Conservation (phyloP, 1,140 invertebrate genomes). For the Procambarus clarkii region DNA sequence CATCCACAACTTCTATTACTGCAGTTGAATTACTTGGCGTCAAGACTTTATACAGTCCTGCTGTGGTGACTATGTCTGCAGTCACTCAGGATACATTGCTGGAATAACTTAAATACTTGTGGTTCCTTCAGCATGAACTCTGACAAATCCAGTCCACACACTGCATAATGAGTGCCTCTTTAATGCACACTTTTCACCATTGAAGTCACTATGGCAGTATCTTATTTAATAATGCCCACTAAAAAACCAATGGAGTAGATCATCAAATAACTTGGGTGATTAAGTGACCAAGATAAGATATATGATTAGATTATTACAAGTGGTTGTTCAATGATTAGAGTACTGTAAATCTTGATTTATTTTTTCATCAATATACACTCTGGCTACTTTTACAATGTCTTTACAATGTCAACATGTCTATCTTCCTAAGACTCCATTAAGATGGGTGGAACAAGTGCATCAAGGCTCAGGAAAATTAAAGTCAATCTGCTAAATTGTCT, state of each 20-base stretch:
- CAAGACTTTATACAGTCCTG: too few species aligned
- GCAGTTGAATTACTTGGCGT: too few species aligned
- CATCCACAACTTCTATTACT: too few species aligned
- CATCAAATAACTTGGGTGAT: background rate
- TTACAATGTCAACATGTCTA: background rate
- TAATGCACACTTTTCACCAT: background rate
- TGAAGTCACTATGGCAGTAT: background rate
- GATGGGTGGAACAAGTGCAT: background rate
- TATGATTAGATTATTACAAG: background rate
- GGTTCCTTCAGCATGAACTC: too few species aligned
- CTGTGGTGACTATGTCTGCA: too few species aligned
- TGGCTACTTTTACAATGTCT: background rate
- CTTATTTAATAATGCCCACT: background rate
- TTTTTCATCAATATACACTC: background rate
- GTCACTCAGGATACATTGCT: too few species aligned
- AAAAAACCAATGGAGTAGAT: background rate
- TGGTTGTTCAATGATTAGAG: background rate
- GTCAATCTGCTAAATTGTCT: too few species aligned
- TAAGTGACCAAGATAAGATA: constrained; percentile 4
- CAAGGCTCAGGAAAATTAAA: too few species aligned
- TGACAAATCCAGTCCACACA: too few species aligned
- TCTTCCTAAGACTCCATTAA: background rate
- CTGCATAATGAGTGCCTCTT: too few species aligned
- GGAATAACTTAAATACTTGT: too few species aligned
- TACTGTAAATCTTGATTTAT: background rate